A percentile compares a stretch with the other conserved stretches of the same genome.
Conservation (phyloP, 2,888 invertebrate genomes). For the Furcula furcula region DNA sequence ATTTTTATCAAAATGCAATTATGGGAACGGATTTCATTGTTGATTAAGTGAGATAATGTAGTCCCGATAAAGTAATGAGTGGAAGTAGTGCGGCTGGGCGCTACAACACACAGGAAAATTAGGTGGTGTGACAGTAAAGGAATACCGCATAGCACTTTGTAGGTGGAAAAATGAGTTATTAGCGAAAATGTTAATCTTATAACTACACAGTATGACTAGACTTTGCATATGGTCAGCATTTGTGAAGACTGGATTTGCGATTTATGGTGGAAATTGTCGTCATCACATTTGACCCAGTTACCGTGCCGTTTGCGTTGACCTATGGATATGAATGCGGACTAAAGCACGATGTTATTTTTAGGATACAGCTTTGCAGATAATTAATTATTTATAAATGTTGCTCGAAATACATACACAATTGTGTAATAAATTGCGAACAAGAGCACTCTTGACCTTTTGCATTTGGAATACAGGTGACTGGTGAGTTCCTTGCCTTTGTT, state of each 20-base stretch:
- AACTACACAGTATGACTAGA: conserved; percentile 30
- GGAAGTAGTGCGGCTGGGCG: conserved; percentile 46
- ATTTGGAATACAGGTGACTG: conserved; percentile 50
- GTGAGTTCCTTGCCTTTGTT: conserved; percentile 60
- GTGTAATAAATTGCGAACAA: conserved; percentile 43
- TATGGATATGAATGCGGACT: conserved; percentile 74
- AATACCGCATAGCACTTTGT: conserved; percentile 63
- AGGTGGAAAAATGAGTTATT: conserved; percentile 40
- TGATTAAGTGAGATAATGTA: conserved; percentile 44
- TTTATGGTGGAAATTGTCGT: conserved; percentile 47
- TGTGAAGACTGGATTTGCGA: conserved; percentile 23
- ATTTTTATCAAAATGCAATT: conserved; percentile 58
- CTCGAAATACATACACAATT: conserved; percentile 51
- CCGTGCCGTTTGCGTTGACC: conserved; percentile 75
- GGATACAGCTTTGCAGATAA: conserved; percentile 77
- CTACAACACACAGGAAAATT: conserved; percentile 45
- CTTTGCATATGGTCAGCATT: conserved; percentile 23
- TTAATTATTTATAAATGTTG: conserved; percentile 76
- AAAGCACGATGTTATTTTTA: conserved; percentile 75
- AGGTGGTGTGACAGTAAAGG: conserved; percentile 56
- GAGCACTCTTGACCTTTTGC: conserved; percentile 44
- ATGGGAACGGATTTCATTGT: conserved; percentile 42
- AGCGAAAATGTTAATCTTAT: conserved; percentile 27
- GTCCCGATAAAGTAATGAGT: conserved; percentile 40
- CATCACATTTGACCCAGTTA: conserved; percentile 77